phyloP scores from a whole-genome alignment of 2,888 invertebrate genomes.

The Silvanus unidentatus region DNA sequence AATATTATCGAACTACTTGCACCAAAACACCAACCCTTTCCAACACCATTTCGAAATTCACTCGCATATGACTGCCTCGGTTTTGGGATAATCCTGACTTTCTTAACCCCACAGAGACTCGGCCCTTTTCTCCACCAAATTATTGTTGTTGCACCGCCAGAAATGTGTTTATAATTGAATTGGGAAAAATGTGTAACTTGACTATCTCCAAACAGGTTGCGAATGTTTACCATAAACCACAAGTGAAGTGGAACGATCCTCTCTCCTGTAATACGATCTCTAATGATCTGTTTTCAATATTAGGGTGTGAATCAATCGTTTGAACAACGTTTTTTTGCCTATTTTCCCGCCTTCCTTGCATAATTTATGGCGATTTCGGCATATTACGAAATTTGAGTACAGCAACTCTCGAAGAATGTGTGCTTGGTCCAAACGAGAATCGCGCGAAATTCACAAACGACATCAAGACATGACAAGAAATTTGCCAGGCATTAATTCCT shows the following conservation, averaged over 20 bases:
- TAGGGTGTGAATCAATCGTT: too few relatives aligned
- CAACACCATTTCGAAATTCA: conserved; percentile 32
- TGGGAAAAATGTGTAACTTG: background rate
- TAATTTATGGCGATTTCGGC: too few relatives aligned
- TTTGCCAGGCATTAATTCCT: conserved; percentile 45
- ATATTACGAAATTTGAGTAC: too few relatives aligned
- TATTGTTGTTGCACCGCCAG: background rate
- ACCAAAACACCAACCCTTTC: too few relatives aligned
- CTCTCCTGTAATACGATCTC: too few relatives aligned
- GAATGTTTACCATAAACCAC: background rate
- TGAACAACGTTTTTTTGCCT: too few relatives aligned
- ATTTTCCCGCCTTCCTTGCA: too few relatives aligned
- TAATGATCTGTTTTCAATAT: too few relatives aligned
- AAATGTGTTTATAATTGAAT: background rate
- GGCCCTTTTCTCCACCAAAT: conserved; percentile 24
- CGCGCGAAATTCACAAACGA: conserved; percentile 15
- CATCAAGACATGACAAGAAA: conserved; percentile 42
- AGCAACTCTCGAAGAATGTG: too few relatives aligned
- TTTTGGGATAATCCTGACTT: conserved; percentile 33
- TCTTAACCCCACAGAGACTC: conserved; percentile 31
- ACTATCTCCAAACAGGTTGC: background rate
- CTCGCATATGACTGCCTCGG: conserved; percentile 33
- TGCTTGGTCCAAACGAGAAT: too few relatives aligned
- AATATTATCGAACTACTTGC: too few relatives aligned
- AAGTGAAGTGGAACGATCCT: background rate